Conservation (phyloP, 1,140 invertebrate species). For the Anastatus disparis region DNA sequence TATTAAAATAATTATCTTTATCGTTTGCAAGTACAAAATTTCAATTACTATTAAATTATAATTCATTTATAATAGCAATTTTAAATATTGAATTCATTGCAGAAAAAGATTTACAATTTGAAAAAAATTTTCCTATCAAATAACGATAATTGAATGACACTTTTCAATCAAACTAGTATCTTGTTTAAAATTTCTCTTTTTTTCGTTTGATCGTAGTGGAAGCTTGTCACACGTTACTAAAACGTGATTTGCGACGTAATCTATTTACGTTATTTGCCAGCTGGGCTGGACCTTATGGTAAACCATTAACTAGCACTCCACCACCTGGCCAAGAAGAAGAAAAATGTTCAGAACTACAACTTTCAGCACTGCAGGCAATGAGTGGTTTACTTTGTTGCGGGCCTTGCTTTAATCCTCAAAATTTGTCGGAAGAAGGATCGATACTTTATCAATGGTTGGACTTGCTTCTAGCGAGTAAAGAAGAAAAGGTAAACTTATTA, state of each 20-base stretch:
- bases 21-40: too few species aligned
- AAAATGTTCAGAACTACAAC: conserved; percentile 74
- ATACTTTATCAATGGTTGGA: conserved; percentile 93
- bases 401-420: conserved; percentile 87
- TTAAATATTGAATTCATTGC: too few species aligned
- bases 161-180: too few species aligned
- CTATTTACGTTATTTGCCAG: conserved; percentile 92
- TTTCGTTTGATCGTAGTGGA: conserved; percentile 74
- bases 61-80: too few species aligned
- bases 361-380: conserved; percentile 87
- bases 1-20: too few species aligned
- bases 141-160: too few species aligned
- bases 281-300: conserved; percentile 90
- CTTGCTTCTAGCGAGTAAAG: conserved; percentile 85
- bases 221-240: conserved; percentile 84
- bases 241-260: conserved; percentile 85
- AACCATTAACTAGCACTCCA: conserved; percentile 57
- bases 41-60: too few species aligned
- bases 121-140: conserved; percentile 7
- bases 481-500: conserved; percentile 84
- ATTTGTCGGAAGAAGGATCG: conserved; percentile 88
- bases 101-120: too few species aligned
- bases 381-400: conserved; percentile 94
- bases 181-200: background rate
- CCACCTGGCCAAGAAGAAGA: conserved; percentile 56